Base-by-base conservation (phyloP, 2,888 invertebrate genomes). In the Microdon myrmicae region DNA sequence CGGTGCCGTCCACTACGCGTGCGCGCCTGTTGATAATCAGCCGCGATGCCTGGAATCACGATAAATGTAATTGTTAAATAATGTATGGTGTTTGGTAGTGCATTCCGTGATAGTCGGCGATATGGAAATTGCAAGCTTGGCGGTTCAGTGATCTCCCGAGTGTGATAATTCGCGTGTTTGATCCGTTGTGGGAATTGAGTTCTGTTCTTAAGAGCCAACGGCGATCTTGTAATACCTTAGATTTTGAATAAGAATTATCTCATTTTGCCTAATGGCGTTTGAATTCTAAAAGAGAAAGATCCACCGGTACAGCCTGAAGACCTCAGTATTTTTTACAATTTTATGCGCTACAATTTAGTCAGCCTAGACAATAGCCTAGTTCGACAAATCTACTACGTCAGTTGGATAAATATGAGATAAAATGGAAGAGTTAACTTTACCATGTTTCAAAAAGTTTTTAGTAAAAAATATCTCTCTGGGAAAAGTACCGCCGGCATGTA, bases 51-150 rank as follows among this genome's bases (percentile, higher is more conserved):
- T 54, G 53, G 25, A 66, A 59, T 66, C 59, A 51, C 53, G 59
- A 66, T 66, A 66, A 66, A 66, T 66, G 66, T 66, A 66, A 66
- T 66, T 66, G 66, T 66, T 66, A 66, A 66, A 59, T 66, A 59
- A 66, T 66, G 59, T 59, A 66, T 66, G 44, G 59, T 58, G 66
- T 66, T 64, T 64, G 64, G 58, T 37, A 58, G 58, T 41, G 64
- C 56, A 58, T 64, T 64, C 58, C 64, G 64, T 64, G 64, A 53
- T 58, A 32, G 51, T 34, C 58, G 48, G 64, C 58, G 67, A 68
- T 68, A 69, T 69, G 71, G 72, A 70, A 59, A 69, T 71, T 68
- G 75, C 73, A 72, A n/a, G 74, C 71, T 72, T 72, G 74, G 71
- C 73, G 70, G 72, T 72, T 76, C 77, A 53, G 58, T 53, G 64